phyloP scores from a whole-genome alignment of 1,140 invertebrate species.

The Plodia interpunctella region DNA sequence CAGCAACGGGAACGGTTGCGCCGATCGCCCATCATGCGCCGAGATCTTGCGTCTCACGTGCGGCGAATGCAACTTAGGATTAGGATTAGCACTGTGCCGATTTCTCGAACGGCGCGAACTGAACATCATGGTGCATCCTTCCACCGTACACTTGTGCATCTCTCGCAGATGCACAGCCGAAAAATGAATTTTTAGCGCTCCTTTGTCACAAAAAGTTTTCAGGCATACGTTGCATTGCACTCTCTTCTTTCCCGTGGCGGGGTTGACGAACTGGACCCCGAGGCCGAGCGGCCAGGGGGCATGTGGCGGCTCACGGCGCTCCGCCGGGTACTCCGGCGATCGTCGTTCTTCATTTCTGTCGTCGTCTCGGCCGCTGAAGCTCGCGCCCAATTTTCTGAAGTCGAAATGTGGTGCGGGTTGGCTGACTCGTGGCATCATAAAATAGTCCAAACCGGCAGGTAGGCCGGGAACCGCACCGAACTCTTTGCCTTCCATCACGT shows the following conservation, averaged over 20 bases:
- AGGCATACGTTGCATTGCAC: constrained; percentile 99
- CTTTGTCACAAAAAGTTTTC: constrained; percentile 99
- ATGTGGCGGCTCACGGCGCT: constrained; percentile 58
- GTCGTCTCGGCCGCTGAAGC: constrained; percentile 67
- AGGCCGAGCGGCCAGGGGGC: constrained; percentile 86
- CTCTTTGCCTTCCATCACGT: constrained; percentile 71
- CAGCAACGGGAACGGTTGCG: constrained; percentile 88
- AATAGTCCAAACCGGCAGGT: constrained; percentile 71
- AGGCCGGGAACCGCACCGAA: constrained; percentile 63
- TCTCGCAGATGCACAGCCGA: constrained; percentile 93
- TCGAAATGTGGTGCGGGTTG: constrained; percentile 71
- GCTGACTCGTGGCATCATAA: constrained; percentile 69
- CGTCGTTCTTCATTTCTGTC: constrained; percentile 58
- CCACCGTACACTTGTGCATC: constrained; percentile 88
- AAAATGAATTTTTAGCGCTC: constrained; percentile 99
- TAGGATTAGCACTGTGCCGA: constrained; percentile 95
- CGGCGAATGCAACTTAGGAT: constrained; percentile 98
- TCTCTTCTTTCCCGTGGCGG: constrained; percentile 95
- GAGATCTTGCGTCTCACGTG: constrained; percentile 94
- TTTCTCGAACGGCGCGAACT: constrained; percentile 86
- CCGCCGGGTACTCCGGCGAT: constrained; percentile 54
- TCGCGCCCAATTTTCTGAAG: constrained; percentile 74
- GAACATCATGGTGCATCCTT: constrained; percentile 90
- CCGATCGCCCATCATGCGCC: constrained; percentile 92
- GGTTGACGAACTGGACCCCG: constrained; percentile 93